A percentile compares a stretch with the other conserved stretches of the same genome.
phyloP scores from a whole-genome alignment of 1,140 invertebrate species.

The Calliopsis andreniformis region DNA sequence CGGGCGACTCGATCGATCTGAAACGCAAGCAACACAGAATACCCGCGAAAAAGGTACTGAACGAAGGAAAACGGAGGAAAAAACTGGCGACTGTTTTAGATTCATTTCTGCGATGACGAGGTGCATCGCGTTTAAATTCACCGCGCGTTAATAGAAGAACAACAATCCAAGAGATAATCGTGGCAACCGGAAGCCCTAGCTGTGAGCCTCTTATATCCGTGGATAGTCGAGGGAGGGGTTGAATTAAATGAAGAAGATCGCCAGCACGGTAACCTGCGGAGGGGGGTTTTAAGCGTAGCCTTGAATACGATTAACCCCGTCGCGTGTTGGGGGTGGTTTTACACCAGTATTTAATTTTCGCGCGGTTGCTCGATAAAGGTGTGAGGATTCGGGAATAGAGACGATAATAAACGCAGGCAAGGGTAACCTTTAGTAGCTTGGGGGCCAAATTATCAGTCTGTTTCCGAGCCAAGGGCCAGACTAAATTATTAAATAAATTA shows the following conservation, averaged over 20 bases:
- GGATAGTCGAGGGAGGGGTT: not conserved
- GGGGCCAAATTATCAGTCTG: too few relatives aligned
- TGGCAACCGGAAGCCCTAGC: not conserved
- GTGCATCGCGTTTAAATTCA: not conserved
- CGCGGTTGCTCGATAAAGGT: constrained; percentile 4
- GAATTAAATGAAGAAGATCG: not conserved
- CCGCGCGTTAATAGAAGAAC: constrained; percentile 23
- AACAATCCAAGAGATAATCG: constrained; percentile 34
- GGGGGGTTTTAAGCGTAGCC: constrained; percentile 5
- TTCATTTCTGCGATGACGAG: not conserved
- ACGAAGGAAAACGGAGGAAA: too few relatives aligned
- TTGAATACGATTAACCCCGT: constrained; percentile 18
- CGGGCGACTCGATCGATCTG: not conserved
- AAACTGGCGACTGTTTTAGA: not conserved
- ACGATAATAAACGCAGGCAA: too few relatives aligned
- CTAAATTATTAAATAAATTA: too few relatives aligned
- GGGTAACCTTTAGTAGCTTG: too few relatives aligned
- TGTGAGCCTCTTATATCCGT: not conserved
- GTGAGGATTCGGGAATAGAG: not conserved
- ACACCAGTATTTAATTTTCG: constrained; percentile 20
- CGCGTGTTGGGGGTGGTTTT: not conserved
- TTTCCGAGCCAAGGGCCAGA: too few relatives aligned
- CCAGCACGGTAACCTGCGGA: too few relatives aligned
- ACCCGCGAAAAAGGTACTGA: too few relatives aligned
- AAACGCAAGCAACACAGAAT: not conserved